A percentile compares a stretch with the other conserved stretches of the same genome.
These are phyloP conservation scores for Ditylenchus dipsaci DNA, from an alignment of 1,140 invertebrate species.

Conservation along the genomic window DNA sequence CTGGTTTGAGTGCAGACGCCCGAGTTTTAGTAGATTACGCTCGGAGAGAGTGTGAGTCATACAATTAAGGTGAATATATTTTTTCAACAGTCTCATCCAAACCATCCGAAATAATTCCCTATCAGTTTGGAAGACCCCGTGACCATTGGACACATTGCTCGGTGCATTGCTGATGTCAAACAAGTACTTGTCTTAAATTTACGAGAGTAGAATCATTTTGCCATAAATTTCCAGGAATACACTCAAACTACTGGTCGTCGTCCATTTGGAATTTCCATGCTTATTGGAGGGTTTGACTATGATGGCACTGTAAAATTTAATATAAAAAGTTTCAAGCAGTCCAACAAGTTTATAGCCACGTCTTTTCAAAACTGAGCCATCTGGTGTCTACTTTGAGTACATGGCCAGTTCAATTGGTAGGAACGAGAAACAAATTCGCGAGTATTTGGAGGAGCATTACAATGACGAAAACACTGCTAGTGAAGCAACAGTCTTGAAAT, in stretches of 20 bases:
- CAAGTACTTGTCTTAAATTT: slow-evolving; percentile 59
- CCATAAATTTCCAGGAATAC: slow-evolving; percentile 75
- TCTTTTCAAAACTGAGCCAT: slow-evolving; percentile 97
- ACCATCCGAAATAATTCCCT: no score
- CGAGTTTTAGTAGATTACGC: slow-evolving; percentile 93
- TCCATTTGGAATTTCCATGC: slow-evolving; percentile 95
- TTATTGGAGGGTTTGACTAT: slow-evolving; percentile 94
- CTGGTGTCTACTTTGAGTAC: slow-evolving; percentile 98
- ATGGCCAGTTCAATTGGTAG: slow-evolving; percentile 93
- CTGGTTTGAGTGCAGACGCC: slow-evolving; percentile 94
- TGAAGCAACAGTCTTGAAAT: slow-evolving; percentile 78
- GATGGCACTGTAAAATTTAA: slow-evolving; percentile 69
- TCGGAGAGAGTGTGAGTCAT: slow-evolving; percentile 95
- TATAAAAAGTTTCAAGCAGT: no score
- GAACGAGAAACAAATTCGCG: slow-evolving; percentile 92
- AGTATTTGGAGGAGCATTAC: slow-evolving; percentile 98
- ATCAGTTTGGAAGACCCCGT: slow-evolving; percentile 92
- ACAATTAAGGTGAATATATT: slow-evolving; percentile 68
- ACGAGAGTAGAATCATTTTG: slow-evolving; percentile 10
- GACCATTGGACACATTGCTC: slow-evolving; percentile 94
- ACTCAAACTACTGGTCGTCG: slow-evolving; percentile 96
- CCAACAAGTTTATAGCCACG: slow-evolving; percentile 66
- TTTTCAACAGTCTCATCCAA: no score
- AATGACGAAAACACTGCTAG: slow-evolving; percentile 76
- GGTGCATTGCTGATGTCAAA: slow-evolving; percentile 76